Conservation (phyloP, 2,113 vertebrate genomes). For the Sitta europaea region DNA sequence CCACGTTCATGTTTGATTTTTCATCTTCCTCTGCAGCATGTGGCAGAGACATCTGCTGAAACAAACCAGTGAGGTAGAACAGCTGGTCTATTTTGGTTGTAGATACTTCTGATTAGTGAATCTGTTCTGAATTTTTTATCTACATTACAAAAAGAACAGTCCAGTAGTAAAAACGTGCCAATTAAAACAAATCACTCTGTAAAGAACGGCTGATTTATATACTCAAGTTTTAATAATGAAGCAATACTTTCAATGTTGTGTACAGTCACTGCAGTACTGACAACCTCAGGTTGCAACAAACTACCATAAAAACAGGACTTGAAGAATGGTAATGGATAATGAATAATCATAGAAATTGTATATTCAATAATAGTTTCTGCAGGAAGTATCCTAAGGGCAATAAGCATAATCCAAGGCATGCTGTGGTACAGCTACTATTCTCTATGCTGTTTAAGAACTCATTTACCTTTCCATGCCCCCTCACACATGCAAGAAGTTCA, state of each 20-base stretch:
- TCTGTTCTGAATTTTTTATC: not conserved
- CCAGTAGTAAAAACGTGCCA: not conserved
- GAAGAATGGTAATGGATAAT: not conserved
- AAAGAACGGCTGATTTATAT: not conserved
- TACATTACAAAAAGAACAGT: not conserved
- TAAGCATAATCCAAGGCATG: not conserved
- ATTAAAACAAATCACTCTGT: not conserved
- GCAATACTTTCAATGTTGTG: not conserved
- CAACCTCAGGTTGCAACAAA: not conserved
- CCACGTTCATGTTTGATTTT: not conserved
- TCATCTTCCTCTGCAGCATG: not conserved
- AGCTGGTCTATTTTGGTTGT: not conserved
- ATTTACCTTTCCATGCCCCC: rapidly evolving
- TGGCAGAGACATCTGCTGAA: not conserved
- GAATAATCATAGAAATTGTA: not conserved
- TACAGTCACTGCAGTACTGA: not conserved
- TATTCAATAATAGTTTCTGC: not conserved
- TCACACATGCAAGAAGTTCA: not conserved
- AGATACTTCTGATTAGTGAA: not conserved
- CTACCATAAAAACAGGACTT: not conserved
- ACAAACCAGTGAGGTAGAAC: not conserved
- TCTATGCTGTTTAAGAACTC: not conserved
- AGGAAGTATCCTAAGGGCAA: not conserved
- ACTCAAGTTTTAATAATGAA: not conserved
- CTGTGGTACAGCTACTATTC: not conserved